A percentile compares a stretch with the other conserved stretches of the same genome.
Evolutionary conservation across 2,888 invertebrate species (phyloP).

Genomic region (Capitulum mitella): DNA sequence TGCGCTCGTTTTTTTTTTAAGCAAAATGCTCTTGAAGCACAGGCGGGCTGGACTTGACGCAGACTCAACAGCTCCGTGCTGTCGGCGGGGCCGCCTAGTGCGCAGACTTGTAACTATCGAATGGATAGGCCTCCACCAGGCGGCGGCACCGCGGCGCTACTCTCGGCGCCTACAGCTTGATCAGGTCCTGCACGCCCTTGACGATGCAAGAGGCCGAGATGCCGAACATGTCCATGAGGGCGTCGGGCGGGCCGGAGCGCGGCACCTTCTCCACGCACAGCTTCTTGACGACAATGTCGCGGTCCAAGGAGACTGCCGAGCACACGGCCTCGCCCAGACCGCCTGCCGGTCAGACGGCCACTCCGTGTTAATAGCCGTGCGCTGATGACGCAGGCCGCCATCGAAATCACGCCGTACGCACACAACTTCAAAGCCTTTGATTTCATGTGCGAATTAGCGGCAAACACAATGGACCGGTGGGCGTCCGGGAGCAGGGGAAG

Average conservation of each 20-base stretch:
- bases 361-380: too few species aligned
- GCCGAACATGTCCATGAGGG: conserved; percentile 78
- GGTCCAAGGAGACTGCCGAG: conserved; percentile 65
- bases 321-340: conserved; percentile 94
- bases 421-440: too few species aligned
- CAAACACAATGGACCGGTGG: too few species aligned
- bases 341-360: too few species aligned
- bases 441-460: too few species aligned
- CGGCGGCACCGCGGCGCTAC: not conserved
- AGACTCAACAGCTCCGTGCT: too few species aligned
- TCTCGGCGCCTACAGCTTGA: not conserved
- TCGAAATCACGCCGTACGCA: too few species aligned
- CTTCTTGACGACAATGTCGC: conserved; percentile 63
- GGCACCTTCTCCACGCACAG: conserved; percentile 76
- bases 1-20: not conserved
- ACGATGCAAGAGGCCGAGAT: conserved; percentile 74
- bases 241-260: conserved; percentile 82
- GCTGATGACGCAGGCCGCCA: too few species aligned
- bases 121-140: not conserved
- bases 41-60: not conserved
- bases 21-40: not conserved
- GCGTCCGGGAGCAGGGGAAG: too few species aligned
- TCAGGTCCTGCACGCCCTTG: conserved; percentile 57
- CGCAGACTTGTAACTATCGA: not conserved
- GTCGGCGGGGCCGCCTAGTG: not conserved